These are phyloP conservation scores for Drosophila paramelanica DNA, from an alignment of 2,888 invertebrate genomes.

Conservation along the genomic window DNA sequence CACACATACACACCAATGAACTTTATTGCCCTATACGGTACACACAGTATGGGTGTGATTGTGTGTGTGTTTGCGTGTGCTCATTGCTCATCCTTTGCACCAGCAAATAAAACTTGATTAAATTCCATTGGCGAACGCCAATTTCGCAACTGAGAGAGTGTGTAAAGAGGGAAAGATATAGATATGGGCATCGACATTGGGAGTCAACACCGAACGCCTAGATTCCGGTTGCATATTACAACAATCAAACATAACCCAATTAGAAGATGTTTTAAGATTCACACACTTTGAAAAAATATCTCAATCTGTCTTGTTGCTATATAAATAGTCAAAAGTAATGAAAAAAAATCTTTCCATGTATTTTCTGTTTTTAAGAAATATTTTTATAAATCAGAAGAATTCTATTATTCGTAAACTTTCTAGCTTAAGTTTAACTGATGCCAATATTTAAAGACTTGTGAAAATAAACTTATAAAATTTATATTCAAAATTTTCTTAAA, in stretches of 20 bases:
- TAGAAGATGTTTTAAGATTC: conserved; percentile 41
- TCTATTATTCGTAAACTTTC: too few species aligned
- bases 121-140: conserved; percentile 75
- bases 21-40: conserved; percentile 41
- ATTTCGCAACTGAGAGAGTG: conserved; percentile 46
- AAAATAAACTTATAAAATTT: too few species aligned
- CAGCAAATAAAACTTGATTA: conserved; percentile 79
- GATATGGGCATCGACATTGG: conserved; percentile 2
- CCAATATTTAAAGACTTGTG: too few species aligned
- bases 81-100: conserved; percentile 63
- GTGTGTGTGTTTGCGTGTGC: conserved; percentile 28
- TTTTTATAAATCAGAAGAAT: too few species aligned
- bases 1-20: conserved; percentile 23
- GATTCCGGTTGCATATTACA: conserved; percentile 64
- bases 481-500: too few species aligned
- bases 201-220: conserved; percentile 32
- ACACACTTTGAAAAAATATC: conserved; percentile 25
- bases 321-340: too few species aligned
- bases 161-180: conserved; percentile 15
- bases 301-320: too few species aligned
- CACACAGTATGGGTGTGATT: conserved; percentile 11
- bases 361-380: too few species aligned
- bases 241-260: conserved; percentile 81
- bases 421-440: too few species aligned
- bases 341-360: too few species aligned